A percentile compares a stretch with the other conserved stretches of the same genome.
Evolutionary conservation across 2,113 vertebrate genomes (phyloP).

Genomic region (Coturnix japonica): DNA sequence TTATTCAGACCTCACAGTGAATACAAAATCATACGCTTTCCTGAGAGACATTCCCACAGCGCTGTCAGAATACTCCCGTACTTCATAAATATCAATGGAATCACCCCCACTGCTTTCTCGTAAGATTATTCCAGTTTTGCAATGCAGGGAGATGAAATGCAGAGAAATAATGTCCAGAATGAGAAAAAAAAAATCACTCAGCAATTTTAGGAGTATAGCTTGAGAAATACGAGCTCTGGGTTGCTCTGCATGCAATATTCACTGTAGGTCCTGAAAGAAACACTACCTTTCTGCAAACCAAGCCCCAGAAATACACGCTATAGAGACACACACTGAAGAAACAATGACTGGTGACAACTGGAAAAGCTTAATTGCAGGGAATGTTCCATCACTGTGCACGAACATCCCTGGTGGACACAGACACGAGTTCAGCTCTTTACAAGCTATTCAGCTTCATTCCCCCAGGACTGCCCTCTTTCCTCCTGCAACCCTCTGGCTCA

Average conservation of each 20-base stretch:
- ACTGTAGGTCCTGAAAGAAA: neutral
- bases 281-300: neutral
- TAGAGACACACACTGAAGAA: neutral
- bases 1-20: neutral
- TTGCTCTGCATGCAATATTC: neutral
- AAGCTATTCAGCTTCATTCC: neutral
- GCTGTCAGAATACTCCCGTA: neutral
- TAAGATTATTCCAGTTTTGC: neutral
- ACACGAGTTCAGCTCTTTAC: neutral
- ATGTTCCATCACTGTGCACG: neutral
- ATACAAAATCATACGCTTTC: neutral
- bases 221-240: neutral
- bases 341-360: neutral
- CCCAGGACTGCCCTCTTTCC: conserved; percentile 16
- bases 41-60: conserved; percentile 5
- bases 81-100: conserved; percentile 9
- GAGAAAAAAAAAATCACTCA: neutral
- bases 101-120: neutral
- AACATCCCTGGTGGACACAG: neutral
- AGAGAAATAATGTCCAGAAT: neutral
- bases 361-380: neutral
- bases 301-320: neutral
- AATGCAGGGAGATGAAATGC: neutral
- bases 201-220: neutral
- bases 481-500: conserved; percentile 37